Base-by-base conservation (phyloP, 1,140 invertebrate genomes). In the Meloidogyne floridensis region DNA sequence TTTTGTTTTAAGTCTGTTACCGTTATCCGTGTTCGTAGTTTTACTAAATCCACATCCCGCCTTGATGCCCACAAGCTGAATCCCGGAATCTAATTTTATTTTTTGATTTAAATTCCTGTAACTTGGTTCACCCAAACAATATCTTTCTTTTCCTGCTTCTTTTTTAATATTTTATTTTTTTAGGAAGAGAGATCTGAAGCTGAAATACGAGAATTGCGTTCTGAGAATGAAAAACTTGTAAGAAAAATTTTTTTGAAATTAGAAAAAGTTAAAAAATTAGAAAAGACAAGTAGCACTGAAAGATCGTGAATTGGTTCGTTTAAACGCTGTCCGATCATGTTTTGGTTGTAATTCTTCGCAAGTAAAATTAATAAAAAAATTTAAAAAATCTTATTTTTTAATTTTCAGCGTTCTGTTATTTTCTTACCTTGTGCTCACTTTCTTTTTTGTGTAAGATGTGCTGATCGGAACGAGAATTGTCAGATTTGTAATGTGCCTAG, bases 351-450 rank as follows among this genome's bases (percentile, higher is more conserved):
- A 32, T 18, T 59, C 42, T 47, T 8, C 74, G 3, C 74, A 53
- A 10, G 51, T 59, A 20, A 32, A 43, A 32, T 75, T 13, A 15
- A 42, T 18, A 56, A 13, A 56, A 13, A n/a, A 13, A 54, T 76
- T 2, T 43, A 3, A 4, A 20, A 74, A 7, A 2, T 74, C 9
- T 54, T 32, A 32, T 32, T 32, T 11, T 54, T n/a, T 18, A 6
- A 6, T n/a, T 77, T 77, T 51, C 13, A 77, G 75, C 75, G 75
- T 9, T 54, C 75, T 43, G n/a, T 77, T 0, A 56, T 77, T 69
- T 77, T 77, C 51, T 43, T 69, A 15, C 75, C 75, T 56, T 77
- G 75, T 69, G 56, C 56, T 43, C 75, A 77, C 3, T 77, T 77
- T 54, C 75, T 77, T 69, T 59, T 56, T 43, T 77, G 75, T 43